Evolutionary conservation across 2,888 invertebrate species (phyloP), one percentile per base, ranked within the genome.

Genomic region (Rosalia funebris): DNA sequence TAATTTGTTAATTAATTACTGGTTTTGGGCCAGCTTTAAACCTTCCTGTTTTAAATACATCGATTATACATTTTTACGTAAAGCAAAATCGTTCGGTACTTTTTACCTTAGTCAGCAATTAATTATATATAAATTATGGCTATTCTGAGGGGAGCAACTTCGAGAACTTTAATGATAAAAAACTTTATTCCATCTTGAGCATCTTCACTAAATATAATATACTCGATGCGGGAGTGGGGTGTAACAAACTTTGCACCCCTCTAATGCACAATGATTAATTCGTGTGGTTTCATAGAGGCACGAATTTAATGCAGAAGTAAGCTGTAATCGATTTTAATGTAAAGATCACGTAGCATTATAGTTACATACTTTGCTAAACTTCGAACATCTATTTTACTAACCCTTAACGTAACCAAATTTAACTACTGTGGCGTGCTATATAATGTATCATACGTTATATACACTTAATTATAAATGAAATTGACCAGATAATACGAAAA

Each of bases 241-340:
- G 42, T 32, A 53, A n/a, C 32, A 53, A 53, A 53, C 32, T 53
- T 53, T 34, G 25, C 4, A 50, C 10, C 32, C 41, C 42, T 12
- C 53, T 42, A 53, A 53, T 53, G 41, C 42, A 53, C 20, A 53
- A 53, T 53, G 53, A 53, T 53, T 53, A 53, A 53, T 53, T 53
- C 53, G 16, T 53, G 53, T 42, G 41, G 53, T 53, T 53, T 41
- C 53, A 53, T 19, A 52, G 25, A 32, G 7, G 41, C 52, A 41
- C 36, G 37, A 42, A 53, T 53, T 37, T 53, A 32, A 53, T 32
- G 53, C 53, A 53, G 53, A 31, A 41, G 42, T 37, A 53, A 39
- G 39, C 39, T n/a, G 17, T 39, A 32, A 42, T 53, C 53, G 53
- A 53, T 53, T 53, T 53, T 42, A 42, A 53, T 32, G 53, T 53